Conservation (phyloP, 1,140 invertebrate species). For the Ditylenchus dipsaci region DNA sequence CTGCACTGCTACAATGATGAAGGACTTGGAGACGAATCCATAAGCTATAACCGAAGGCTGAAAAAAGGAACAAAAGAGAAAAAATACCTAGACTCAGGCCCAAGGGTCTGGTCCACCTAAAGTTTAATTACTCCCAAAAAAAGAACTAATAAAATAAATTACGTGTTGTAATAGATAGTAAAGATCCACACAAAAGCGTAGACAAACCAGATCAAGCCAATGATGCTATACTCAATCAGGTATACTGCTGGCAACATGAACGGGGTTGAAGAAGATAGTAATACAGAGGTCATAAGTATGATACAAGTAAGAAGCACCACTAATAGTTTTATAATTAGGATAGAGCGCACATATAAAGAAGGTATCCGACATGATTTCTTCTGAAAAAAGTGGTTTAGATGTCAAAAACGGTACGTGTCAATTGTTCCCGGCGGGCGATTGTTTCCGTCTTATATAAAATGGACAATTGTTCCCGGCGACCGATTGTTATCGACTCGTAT, state of each 20-base stretch:
- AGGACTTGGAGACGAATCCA: constrained; percentile 24
- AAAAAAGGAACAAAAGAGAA: no score
- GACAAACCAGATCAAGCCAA: constrained; percentile 24
- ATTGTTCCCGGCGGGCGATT: no score
- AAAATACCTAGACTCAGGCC: no score
- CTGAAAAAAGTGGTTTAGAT: no score
- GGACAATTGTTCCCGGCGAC: no score
- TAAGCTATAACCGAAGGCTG: no score
- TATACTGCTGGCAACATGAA: constrained; percentile 21
- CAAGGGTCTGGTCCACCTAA: constrained; percentile 17
- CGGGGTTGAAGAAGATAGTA: constrained; percentile 12
- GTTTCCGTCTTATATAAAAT: no score
- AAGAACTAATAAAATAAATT: constrained; percentile 2
- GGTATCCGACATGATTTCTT: constrained; percentile 21
- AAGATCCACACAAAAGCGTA: constrained; percentile 28
- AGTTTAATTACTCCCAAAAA: background rate
- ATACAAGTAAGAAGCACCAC: constrained; percentile 17
- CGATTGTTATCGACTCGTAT: no score
- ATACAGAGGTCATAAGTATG: constrained; percentile 13
- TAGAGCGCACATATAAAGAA: constrained; percentile 4
- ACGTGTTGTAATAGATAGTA: constrained; percentile 28
- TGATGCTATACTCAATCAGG: constrained; percentile 25
- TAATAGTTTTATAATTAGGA: constrained; percentile 15
- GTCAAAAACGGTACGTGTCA: no score
- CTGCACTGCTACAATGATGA: constrained; percentile 22